Evolutionary conservation across 2,797 vertebrate species (phyloP), one percentile per base, ranked within the genome.

Genomic region (Rhinichthys osculus): DNA sequence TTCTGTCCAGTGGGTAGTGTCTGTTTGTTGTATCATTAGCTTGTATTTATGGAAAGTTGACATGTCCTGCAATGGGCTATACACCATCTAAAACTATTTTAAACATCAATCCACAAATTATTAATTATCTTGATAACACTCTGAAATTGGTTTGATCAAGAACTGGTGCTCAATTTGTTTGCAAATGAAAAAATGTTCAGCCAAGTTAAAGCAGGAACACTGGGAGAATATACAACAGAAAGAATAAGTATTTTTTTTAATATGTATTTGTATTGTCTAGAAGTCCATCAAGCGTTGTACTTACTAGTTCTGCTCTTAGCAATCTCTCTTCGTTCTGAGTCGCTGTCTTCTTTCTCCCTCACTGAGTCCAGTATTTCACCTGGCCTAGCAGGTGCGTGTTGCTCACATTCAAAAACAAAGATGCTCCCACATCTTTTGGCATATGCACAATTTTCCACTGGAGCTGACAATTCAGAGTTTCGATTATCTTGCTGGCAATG

Each of bases 251-350:
- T 35, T 77, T 59, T 52, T 78, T 59, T 52, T 78, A 59, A 78
- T 40, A 40, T n/a, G 7, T 10, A 27, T 78, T 42, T 64, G 35
- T 27, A 42, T 5, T 3, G n/a, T 42, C 54, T 62, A 42, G 23
- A 5, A 64, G n/a, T 27, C 54, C 16, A 77, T 57, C 52, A 42
- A 62, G 35, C 5, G 30, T 4, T 80, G 14, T n/a, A 85, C 89
- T 88, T 70, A 89, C 87, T 54, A 83, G 11, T 38, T 77, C 35
- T 52, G 0, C 23, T 40, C 77, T 38, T 8, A 11, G 33, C n/a
- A 30, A 62, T 44, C 30, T 52, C 47, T 11, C 4, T 42, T 80
- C 40, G 52, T 47, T 33, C 66, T 78, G 50, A 71, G 35, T n/a
- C 57, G 27, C 23, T 23, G 38, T 85, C 52, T 13, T 67, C 64